phyloP scores from a whole-genome alignment of 2,888 invertebrate species.

The Gerris lacustris region DNA sequence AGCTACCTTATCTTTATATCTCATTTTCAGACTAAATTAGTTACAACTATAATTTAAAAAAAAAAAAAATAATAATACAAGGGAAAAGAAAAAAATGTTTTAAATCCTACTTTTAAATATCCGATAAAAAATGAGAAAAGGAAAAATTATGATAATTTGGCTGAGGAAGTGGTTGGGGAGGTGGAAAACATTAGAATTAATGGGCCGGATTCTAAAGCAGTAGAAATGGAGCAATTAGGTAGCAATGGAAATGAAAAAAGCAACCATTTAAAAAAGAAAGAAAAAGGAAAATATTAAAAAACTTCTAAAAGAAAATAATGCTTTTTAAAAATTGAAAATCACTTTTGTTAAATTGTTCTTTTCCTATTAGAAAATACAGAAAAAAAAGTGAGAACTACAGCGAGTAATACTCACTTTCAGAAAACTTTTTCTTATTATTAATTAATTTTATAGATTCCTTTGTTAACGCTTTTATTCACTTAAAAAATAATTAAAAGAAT shows the following conservation, averaged over 20 bases:
- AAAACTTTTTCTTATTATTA: too few relatives aligned
- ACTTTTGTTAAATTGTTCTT: too few relatives aligned
- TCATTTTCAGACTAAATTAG: too few relatives aligned
- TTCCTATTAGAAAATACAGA: too few relatives aligned
- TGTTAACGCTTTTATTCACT: too few relatives aligned
- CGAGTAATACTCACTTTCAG: too few relatives aligned
- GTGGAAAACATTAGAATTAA: background rate
- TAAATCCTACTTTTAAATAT: background rate
- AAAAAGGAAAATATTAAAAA: background rate
- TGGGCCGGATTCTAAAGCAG: slow-evolving; percentile 1
- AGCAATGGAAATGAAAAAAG: background rate
- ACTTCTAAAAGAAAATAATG: background rate
- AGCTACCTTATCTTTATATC: too few relatives aligned
- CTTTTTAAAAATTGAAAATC: too few relatives aligned
- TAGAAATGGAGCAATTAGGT: background rate
- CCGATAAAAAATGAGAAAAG: background rate
- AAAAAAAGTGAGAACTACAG: too few relatives aligned
- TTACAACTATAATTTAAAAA: too few relatives aligned
- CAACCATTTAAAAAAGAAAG: background rate
- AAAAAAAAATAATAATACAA: background rate
- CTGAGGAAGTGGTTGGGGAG: background rate
- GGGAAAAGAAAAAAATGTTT: background rate
- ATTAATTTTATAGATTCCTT: too few relatives aligned
- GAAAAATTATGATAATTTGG: background rate
- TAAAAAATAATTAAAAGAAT: too few relatives aligned